phyloP scores from a whole-genome alignment of 1,140 invertebrate species.

The Homarus americanus region DNA sequence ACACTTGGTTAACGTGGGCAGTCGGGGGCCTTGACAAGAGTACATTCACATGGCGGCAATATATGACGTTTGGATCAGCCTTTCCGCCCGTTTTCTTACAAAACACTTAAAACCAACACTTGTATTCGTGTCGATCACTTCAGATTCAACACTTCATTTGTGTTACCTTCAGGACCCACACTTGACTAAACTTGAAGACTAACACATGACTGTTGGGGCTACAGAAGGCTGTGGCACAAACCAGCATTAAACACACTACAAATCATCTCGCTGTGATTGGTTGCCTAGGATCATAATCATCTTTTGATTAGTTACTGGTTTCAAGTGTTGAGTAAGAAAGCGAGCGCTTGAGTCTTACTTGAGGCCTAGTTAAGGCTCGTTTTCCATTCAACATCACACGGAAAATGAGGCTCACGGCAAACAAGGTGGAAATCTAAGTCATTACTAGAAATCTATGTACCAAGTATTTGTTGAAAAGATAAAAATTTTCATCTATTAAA shows the following conservation, averaged over 20 bases:
- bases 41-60: conserved; percentile 51
- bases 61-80: conserved; percentile 55
- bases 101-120: conserved; percentile 37
- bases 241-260: not conserved
- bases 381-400: conserved; percentile 56
- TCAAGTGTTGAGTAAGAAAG: conserved; percentile 48
- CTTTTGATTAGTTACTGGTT: not conserved
- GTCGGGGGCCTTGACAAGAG: conserved; percentile 45
- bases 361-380: conserved; percentile 29
- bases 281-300: not conserved
- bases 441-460: conserved; percentile 49
- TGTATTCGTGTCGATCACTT: not conserved
- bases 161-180: no score
- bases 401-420: conserved; percentile 53
- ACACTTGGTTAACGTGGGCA: conserved; percentile 28
- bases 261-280: not conserved
- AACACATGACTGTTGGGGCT: not conserved
- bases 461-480: conserved; percentile 57
- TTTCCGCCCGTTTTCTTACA: conserved; percentile 40
- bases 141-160: not conserved
- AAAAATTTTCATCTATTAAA: conserved; percentile 43
- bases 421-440: conserved; percentile 55
- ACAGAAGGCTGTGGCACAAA: not conserved
- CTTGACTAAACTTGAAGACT: not conserved
- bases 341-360: conserved; percentile 56